These are phyloP conservation scores for Physeter macrocephalus DNA, from an alignment of 2,113 vertebrate species.

Conservation along the genomic window DNA sequence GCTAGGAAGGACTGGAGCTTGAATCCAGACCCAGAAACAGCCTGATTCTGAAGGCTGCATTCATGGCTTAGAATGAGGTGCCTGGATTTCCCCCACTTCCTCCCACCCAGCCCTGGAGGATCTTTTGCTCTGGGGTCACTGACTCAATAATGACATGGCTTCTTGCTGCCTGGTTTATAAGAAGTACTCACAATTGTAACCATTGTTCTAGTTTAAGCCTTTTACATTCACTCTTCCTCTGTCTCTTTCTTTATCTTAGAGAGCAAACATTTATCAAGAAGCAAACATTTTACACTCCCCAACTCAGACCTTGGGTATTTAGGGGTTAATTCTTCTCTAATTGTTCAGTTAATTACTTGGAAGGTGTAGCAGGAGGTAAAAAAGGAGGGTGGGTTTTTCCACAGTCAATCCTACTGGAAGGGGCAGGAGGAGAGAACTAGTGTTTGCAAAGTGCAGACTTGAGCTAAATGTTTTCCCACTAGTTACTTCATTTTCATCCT, in stretches of 20 bases:
- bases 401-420: not conserved
- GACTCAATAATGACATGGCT: constrained; percentile 5
- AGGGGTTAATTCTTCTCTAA: not conserved
- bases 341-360: not conserved
- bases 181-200: constrained; percentile 26
- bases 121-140: not conserved
- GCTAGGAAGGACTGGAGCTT: not conserved
- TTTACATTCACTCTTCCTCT: constrained; percentile 25
- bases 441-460: not conserved
- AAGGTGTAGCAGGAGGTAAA: not conserved
- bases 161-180: constrained; percentile 32
- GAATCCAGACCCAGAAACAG: not conserved
- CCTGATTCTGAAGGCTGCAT: not conserved
- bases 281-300: not conserved
- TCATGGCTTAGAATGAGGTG: not conserved
- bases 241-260: constrained; percentile 16
- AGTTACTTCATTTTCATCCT: not conserved
- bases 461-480: not conserved
- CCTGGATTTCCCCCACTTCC: not conserved
- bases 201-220: constrained; percentile 6
- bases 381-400: not conserved
- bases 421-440: not conserved
- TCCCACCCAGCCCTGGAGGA: not conserved
- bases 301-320: not conserved
- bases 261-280: not conserved